Evolutionary conservation across 1,140 invertebrate genomes (phyloP).

Genomic region (Drosophila santomea): DNA sequence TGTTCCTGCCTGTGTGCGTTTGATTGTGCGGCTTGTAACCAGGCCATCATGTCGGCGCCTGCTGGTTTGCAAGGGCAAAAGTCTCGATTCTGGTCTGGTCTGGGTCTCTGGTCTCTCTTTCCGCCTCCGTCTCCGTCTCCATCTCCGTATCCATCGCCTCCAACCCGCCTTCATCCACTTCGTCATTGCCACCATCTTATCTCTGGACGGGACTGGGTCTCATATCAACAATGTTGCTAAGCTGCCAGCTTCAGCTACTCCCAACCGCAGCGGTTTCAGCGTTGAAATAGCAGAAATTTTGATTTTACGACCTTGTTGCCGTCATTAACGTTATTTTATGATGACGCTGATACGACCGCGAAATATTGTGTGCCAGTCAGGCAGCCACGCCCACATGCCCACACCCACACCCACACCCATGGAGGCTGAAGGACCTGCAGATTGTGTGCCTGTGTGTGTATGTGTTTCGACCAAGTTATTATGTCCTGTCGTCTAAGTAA

Average conservation of each 20-base stretch:
- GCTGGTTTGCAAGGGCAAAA: conserved; percentile 46
- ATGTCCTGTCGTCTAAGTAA: conserved; percentile 75
- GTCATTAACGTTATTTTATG: conserved; percentile 84
- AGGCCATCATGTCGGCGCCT: conserved; percentile 57
- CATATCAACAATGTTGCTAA: conserved; percentile 62
- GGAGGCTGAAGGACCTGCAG: conserved; percentile 51
- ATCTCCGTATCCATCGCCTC: neutral
- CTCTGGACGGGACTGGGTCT: conserved; percentile 18
- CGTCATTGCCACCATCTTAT: conserved; percentile 24
- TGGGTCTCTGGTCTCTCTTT: conserved; percentile 19
- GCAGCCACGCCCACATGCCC: conserved; percentile 14
- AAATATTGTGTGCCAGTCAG: conserved; percentile 64
- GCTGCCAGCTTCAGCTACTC: conserved; percentile 39
- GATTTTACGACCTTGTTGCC: conserved; percentile 83
- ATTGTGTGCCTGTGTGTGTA: neutral
- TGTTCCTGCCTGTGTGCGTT: conserved; percentile 23
- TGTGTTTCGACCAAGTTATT: conserved; percentile 52
- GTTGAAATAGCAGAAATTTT: conserved; percentile 81
- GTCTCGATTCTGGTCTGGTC: conserved; percentile 23
- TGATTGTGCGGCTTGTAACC: conserved; percentile 50
- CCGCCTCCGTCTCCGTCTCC: conserved; percentile 5
- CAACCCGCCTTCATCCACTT: neutral
- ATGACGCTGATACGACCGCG: conserved; percentile 81
- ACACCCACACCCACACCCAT: neutral
- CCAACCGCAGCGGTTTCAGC: conserved; percentile 64